Base-by-base conservation (phyloP, 2,888 invertebrate genomes). In the Dynastes maya region DNA sequence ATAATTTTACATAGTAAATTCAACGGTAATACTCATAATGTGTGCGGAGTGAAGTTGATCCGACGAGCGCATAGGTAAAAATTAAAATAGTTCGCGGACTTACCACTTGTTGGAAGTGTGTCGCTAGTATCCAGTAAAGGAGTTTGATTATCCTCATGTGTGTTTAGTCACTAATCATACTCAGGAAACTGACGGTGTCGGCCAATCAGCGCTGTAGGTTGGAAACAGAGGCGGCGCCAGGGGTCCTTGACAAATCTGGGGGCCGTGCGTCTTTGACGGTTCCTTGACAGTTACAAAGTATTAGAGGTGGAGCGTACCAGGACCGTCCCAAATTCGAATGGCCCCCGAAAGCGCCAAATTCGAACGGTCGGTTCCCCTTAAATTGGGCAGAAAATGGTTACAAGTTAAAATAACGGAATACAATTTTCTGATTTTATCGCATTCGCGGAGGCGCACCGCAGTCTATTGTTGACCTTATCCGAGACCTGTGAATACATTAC, bases 311-410 rank as follows among this genome's bases (percentile, higher is more conserved):
- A 87, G 89, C 88, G 83, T 83, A 83, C 82, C 85, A 85, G 85
- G 86, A 85, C 86, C 88, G 86, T 86, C 89, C 89, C 87, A 87
- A 88, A 88, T 86, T 86, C 84, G 88, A 86, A 89, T 89, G 89
- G 89, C 88, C 86, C 85, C 88, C 86, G 79, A 81, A 81, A 83
- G 86, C 89, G 88, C 85, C 85, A 88, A 88, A 85, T 88, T 88
- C 83, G 83, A 88, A 88, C 72, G 13, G 53, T 8, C n/a, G 29
- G n/a, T n/a, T 55, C 71, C 61, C 40, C 64, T 53, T 77, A 70
- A 68, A 78, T 53, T 64, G n/a, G 51, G 32, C 61, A 49, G 63
- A 72, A 72, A 55, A 58, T 29, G 40, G 75, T 78, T 75, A 74
- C 51, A 75, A 74, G 8, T 58, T 74, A 16, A 3, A 72, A 61